These are phyloP conservation scores for Exocentrus adspersus DNA, from an alignment of 2,888 invertebrate species.

Conservation along the genomic window DNA sequence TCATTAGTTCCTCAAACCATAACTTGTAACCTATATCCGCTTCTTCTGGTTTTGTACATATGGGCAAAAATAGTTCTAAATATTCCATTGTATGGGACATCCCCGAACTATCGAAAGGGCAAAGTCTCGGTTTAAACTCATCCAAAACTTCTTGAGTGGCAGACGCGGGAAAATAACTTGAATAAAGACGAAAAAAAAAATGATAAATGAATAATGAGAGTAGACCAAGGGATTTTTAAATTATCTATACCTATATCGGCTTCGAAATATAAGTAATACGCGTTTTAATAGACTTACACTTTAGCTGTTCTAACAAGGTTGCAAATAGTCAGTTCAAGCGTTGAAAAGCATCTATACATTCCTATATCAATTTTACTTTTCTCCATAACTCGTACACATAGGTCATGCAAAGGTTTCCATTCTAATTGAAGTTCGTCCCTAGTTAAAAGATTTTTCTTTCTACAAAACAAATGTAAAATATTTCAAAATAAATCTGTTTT, in stretches of 20 bases:
- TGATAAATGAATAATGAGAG: no score
- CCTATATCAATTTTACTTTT: constrained; percentile 68
- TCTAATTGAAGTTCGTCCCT: constrained; percentile 83
- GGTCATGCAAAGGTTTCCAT: constrained; percentile 86
- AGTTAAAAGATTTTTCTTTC: constrained; percentile 80
- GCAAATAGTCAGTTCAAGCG: constrained; percentile 51
- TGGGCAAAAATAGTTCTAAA: constrained; percentile 81
- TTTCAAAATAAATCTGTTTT: constrained; percentile 2
- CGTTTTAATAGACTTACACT: constrained; percentile 52
- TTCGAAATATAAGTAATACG: no score
- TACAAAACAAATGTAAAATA: constrained; percentile 57
- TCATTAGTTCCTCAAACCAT: constrained; percentile 84
- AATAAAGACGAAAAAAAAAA: neutral
- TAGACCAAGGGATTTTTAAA: no score
- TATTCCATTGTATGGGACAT: constrained; percentile 67
- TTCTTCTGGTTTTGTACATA: constrained; percentile 71
- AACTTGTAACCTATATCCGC: constrained; percentile 75
- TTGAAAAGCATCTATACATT: constrained; percentile 66
- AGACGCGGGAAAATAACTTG: constrained; percentile 76
- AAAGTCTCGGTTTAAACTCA: constrained; percentile 81
- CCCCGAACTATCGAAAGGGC: constrained; percentile 73
- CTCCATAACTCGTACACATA: constrained; percentile 70
- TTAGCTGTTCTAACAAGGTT: constrained; percentile 55
- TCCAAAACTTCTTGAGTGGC: constrained; percentile 89
- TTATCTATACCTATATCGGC: no score